Evolutionary conservation across 2,113 vertebrate species (phyloP).

Genomic region (Rhagologus leucostigma): DNA sequence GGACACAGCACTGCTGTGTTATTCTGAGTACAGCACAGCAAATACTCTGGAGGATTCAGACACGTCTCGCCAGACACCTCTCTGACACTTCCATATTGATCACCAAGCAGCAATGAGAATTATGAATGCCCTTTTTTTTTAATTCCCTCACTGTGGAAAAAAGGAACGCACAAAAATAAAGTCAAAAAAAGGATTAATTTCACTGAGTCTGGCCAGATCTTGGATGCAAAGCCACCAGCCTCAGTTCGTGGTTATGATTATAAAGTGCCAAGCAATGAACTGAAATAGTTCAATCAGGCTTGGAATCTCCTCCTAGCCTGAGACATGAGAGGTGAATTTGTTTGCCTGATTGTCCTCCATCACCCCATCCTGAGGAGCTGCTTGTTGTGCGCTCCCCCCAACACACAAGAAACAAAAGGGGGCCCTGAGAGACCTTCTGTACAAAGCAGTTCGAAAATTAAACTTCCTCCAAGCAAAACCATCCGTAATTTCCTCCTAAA

Average conservation of each 20-base stretch:
- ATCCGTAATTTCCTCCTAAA: neutral
- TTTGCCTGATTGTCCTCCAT: neutral
- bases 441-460: neutral
- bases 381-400: neutral
- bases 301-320: neutral
- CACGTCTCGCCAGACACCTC: neutral
- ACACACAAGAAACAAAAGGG: neutral
- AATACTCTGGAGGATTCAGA: neutral
- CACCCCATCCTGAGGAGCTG: neutral
- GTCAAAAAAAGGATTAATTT: neutral
- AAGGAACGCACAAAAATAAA: neutral
- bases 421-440: neutral
- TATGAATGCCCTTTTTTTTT: neutral
- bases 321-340: neutral
- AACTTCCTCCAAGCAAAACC: neutral
- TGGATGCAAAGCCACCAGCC: neutral
- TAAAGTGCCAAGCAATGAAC: neutral
- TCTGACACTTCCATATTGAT: neutral
- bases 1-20: neutral
- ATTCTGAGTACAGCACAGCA: neutral
- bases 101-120: neutral
- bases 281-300: neutral
- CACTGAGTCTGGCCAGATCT: neutral
- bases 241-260: neutral
- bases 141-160: neutral